Evolutionary conservation across 2,113 vertebrate species (phyloP), one percentile per base, ranked within the genome.

Genomic region (Plecturocebus donacophilus): DNA sequence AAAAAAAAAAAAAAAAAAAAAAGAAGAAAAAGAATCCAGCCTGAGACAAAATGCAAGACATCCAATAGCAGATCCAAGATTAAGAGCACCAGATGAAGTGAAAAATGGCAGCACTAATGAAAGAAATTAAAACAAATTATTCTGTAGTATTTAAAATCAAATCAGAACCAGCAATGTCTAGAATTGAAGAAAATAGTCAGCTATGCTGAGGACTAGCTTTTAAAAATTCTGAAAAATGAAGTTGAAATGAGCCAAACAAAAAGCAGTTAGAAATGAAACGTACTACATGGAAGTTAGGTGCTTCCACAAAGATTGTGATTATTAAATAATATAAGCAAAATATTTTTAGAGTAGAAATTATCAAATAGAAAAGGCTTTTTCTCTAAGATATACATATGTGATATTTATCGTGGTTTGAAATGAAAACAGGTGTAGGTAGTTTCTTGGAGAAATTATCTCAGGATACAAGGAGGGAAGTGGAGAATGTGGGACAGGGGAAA

Each of bases 231-330:
- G 5, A 10, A 77, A 76, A 87, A 40, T 87, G 45, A 3, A 42
- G 17, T 30, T 68, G 68, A 82, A 83, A 91, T 84, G 54, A 21
- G 8, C 40, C 45, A 54, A 83, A 23, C 68, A 21, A 35, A 94
- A 96, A 95, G 35, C 12, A 79, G 19, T 85, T 56, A 86, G 64
- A 90, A 23, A 90, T 25, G 42, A 90, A 92, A 92, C 35, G 19
- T 79, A 87, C 11, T 49, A 4, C 27, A 8, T 54, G 13, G 4
- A 94, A 79, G 16, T 66, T 58, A 91, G n/a, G 9, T 3, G 23
- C 21, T 90, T 76, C 0, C 10, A 25, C 9, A 25, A 76, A 58
- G 40, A 68, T 56, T 6, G 30, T 3, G 6, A 66, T 91, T 80
- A 73, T 87, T 94, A 61, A 66, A 45, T 52, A 64, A 75, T 61